phyloP scores from a whole-genome alignment of 1,140 invertebrate genomes.

The Homalodisca vitripennis region DNA sequence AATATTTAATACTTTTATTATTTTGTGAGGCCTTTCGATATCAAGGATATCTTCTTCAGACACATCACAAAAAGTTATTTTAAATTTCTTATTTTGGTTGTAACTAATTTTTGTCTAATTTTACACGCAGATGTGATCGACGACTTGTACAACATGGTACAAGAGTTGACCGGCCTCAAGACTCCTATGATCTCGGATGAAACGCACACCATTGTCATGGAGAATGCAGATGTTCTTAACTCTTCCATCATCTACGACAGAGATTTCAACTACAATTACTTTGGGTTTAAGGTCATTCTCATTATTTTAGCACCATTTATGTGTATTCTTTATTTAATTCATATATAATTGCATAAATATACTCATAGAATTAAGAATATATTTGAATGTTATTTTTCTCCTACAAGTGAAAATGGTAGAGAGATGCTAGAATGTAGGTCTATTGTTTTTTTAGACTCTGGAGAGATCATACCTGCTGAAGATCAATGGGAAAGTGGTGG shows the following conservation, averaged over 20 bases:
- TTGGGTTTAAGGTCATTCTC: conserved; percentile 86
- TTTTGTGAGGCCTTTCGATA: background rate
- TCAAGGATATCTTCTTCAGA: no score
- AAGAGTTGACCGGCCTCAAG: conserved; percentile 66
- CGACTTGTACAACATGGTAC: conserved; percentile 77
- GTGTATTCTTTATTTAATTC: background rate
- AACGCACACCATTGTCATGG: conserved; percentile 80
- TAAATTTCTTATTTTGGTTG: background rate
- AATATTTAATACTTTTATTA: background rate
- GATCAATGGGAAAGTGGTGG: conserved; percentile 91
- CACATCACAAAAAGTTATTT: background rate
- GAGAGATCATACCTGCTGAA: conserved; percentile 95
- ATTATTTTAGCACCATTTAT: background rate
- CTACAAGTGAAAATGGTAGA: no score
- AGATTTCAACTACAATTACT: conserved; percentile 97
- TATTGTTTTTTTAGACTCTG: conserved; percentile 62
- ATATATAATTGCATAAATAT: background rate
- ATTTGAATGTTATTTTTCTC: no score
- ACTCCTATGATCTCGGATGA: conserved; percentile 85
- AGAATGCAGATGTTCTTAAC: conserved; percentile 86
- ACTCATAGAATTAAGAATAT: no score
- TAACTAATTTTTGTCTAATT: conserved; percentile 45
- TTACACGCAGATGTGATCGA: conserved; percentile 78
- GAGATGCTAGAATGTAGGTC: conserved; percentile 18
- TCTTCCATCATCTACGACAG: conserved; percentile 97